Evolutionary conservation across 2,113 vertebrate genomes (phyloP).

Genomic region (Porphyrio hochstetteri): DNA sequence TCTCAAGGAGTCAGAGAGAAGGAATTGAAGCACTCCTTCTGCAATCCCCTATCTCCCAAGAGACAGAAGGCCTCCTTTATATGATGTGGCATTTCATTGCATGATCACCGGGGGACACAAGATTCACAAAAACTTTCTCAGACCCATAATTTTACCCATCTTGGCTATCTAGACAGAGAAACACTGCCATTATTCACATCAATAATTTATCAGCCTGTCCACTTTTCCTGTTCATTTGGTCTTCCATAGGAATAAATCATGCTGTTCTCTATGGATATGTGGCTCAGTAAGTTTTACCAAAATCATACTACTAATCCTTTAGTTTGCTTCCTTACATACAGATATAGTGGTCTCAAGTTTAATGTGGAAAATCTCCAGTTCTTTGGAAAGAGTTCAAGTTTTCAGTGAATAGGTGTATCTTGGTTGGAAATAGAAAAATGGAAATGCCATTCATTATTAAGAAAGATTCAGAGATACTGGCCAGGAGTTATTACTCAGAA

Average conservation of each 20-base stretch:
- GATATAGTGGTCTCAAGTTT: not conserved
- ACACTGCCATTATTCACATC: not conserved
- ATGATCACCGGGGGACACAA: not conserved
- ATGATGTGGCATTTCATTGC: not conserved
- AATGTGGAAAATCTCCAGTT: not conserved
- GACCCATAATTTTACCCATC: not conserved
- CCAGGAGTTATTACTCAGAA: not conserved
- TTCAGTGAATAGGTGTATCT: not conserved
- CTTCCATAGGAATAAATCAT: not conserved
- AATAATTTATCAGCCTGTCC: not conserved
- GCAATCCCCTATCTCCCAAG: not conserved
- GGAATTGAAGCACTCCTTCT: not conserved
- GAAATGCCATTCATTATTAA: not conserved
- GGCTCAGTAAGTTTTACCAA: not conserved
- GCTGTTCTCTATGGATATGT: accelerated
- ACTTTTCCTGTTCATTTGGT: not conserved
- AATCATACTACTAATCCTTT: not conserved
- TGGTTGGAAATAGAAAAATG: not conserved
- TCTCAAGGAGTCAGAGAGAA: not conserved
- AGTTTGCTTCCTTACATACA: not conserved
- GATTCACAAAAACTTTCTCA: not conserved
- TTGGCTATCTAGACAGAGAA: not conserved
- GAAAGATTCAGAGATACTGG: not conserved
- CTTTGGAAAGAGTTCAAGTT: not conserved
- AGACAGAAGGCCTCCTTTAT: not conserved